Base-by-base conservation (phyloP, 2,113 vertebrate genomes). In the Rhegmatorhina hoffmannsi region DNA sequence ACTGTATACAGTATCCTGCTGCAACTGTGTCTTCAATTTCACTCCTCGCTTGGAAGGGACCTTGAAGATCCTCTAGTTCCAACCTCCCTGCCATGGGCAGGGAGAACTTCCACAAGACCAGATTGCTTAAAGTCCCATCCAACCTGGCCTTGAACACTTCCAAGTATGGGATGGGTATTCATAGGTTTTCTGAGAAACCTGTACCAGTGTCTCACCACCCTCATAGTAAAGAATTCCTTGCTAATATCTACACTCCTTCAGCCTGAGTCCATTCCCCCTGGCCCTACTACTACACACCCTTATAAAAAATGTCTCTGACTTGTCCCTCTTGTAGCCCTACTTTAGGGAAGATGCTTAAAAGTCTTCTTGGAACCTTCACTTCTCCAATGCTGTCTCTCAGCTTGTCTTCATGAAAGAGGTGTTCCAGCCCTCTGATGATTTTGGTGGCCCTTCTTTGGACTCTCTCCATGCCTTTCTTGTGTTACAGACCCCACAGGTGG, bases 1-100 rank as follows among this genome's bases (percentile, higher is more conserved):
- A 23, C 26, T 53, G 3, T 40, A 17, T 17, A n/a, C 1, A 0
- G 9, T 0, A 0, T 29, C 13, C 13, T 68, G 13, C 17, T 69
- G 13, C 13, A 85, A 73, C 8, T 10, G 6, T 81, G 43, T 23
- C n/a, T 74, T 33, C 3, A 63, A 40, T 70, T 81, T 77, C 17
- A 9, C 8, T 90, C 14, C 25, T 60, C 0, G 15, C 5, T 33
- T 53, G n/a, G 47, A 67, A 55, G 7, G 8, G 7, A 34, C 8
- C 10, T 40, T 67, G 31, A 11, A 15, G 52, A 26, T 13, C 11
- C 13, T 9, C 2, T 47, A 31, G 29, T 60, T 73, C 25, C 52
- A 40, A 5, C 7, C 5, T 3, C 14, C 24, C 24, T 67, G 29
- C 5, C 24, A 10, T 11, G 11, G 6, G 7, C n/a, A 85, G 25